phyloP scores from a whole-genome alignment of 2,113 vertebrate genomes.

The Aegithalos caudatus region DNA sequence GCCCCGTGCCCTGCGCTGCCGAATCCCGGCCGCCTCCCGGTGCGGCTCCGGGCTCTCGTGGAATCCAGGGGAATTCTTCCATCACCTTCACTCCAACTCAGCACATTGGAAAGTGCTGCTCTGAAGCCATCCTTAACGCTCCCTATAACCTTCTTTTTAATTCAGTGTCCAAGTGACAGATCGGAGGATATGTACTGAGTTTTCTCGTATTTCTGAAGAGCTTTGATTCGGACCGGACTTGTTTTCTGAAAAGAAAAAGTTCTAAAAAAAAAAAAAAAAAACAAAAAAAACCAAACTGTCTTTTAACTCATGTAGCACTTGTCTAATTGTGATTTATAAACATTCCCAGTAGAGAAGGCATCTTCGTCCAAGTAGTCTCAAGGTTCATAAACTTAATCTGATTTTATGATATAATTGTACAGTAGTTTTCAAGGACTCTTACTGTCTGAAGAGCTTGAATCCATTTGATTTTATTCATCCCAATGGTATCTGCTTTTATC shows the following conservation, averaged over 20 bases:
- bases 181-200: neutral
- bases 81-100: neutral
- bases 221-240: neutral
- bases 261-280: neutral
- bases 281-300: no score
- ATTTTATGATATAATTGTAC: constrained; percentile 24
- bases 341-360: neutral
- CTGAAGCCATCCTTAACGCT: neutral
- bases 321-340: constrained; percentile 48
- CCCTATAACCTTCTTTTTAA: neutral
- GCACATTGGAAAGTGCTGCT: neutral
- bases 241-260: neutral
- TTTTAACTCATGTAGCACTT: constrained; percentile 14
- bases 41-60: neutral
- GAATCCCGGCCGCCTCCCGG: neutral
- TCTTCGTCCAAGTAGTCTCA: constrained; percentile 21
- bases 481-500: constrained; percentile 33
- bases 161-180: neutral
- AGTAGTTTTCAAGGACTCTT: constrained; percentile 49
- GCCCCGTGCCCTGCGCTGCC: neutral
- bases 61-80: neutral
- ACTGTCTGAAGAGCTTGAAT: neutral
- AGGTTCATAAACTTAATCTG: constrained; percentile 39
- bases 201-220: constrained; percentile 18
- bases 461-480: constrained; percentile 57